These are phyloP conservation scores for Sphaerophoria taeniata DNA, from an alignment of 2,888 invertebrate species.

Conservation along the genomic window DNA sequence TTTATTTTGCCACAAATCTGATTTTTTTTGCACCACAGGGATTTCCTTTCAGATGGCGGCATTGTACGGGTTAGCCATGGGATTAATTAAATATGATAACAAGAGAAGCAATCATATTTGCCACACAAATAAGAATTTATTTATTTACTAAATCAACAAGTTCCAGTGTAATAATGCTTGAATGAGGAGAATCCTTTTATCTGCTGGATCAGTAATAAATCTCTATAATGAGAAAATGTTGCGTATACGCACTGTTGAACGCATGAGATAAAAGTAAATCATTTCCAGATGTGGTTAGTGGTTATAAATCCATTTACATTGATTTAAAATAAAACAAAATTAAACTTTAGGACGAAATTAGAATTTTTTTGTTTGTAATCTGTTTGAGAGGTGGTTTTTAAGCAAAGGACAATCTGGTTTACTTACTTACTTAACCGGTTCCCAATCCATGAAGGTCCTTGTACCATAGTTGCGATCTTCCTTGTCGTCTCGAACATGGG, in stretches of 20 bases:
- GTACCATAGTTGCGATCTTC: too few species aligned
- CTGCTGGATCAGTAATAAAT: background rate
- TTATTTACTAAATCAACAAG: conserved; percentile 29
- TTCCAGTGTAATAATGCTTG: background rate
- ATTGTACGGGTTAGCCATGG: conserved; percentile 1
- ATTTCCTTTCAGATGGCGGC: background rate
- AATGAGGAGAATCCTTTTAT: background rate
- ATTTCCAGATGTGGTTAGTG: conserved; percentile 21
- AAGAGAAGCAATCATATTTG: conserved; percentile 23
- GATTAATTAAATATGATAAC: conserved; percentile 31
- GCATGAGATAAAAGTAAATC: conserved; percentile 2
- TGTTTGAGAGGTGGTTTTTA: too few species aligned
- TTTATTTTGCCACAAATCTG: conserved; percentile 4
- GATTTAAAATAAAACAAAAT: conserved; percentile 1
- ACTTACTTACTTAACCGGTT: too few species aligned
- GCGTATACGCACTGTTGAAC: conserved; percentile 19
- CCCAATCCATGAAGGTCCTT: too few species aligned
- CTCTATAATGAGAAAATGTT: background rate
- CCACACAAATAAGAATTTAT: background rate
- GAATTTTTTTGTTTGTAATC: background rate
- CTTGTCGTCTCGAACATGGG: too few species aligned
- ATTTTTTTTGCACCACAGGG: background rate
- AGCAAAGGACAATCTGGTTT: too few species aligned
- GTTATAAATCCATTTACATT: background rate
- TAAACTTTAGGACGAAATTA: conserved; percentile 3